Evolutionary conservation across 2,888 invertebrate genomes (phyloP), one percentile per base, ranked within the genome.

Genomic region (Phyllotreta cruciferae): DNA sequence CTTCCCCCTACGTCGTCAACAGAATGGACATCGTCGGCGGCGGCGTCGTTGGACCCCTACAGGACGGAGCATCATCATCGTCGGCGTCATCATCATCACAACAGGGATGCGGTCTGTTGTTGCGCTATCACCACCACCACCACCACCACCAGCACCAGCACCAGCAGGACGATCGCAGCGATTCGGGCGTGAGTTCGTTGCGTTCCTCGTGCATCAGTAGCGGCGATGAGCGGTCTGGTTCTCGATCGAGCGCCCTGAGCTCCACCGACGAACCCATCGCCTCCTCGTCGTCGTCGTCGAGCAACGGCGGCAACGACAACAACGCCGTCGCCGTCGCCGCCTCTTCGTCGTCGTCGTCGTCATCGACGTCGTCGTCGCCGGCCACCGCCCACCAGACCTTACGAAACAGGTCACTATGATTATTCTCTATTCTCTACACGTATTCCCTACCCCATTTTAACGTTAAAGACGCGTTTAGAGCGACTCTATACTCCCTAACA

Each of bases 221-320:
- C 76, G 86, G 87, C 78, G 90, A 90, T 85, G 90, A 90, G 82
- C 87, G 90, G 74, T 89, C 89, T 81, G 90, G 90, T 78, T 90
- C 89, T 80, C 86, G 90, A 68, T 86, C 85, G 81, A 89, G 89
- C 82, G 90, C 90, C 80, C 85, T 90, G 80, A 90, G 90, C 79
- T 86, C 86, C 83, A 87, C 88, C 79, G 90, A 89, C 82, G 89
- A 89, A 82, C 87, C 87, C 74, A 60, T 69, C 47, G 37, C 60
- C 47, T 57, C 82, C 74, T 62, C 64, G 13, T 62, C 62, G 37
- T 52, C 63, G 45, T 76, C 62, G 38, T 42, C 38, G 50, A 66
- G 62, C 55, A 66, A 50, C 57, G 58, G 55, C 24, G 45, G 56
- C 35, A 47, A 49, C 47, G 35, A 35, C 41, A 47, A 41, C 45